Evolutionary conservation across 2,797 vertebrate species (phyloP), one percentile per base, ranked within the genome.

Genomic region (Galagoides demidoff): DNA sequence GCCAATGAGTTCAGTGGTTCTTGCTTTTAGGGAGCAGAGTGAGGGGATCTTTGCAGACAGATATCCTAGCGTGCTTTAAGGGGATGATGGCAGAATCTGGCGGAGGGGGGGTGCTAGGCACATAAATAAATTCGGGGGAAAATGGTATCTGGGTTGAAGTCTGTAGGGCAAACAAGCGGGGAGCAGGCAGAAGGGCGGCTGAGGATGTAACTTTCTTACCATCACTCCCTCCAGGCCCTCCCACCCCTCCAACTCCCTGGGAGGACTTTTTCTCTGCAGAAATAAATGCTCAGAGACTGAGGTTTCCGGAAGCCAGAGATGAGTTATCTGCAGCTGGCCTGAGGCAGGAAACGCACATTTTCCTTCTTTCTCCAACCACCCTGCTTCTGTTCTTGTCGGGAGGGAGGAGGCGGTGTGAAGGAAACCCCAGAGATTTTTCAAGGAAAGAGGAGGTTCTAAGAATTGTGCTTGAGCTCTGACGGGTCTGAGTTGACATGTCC

Each of bases 341-440:
- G 13, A 92, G 89, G 73, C 89, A 94, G 89, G 93, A 97, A 92
- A 86, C 43, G 20, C 64, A 52, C 43, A 84, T 96, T 95, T 95
- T 92, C 94, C 93, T 96, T 87, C 91, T 90, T 39, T 74, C 66
- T 70, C 89, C 87, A 77, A 23, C 45, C 87, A 78, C 59, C 5
- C 64, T 4, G 34, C n/a, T 74, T 94, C 71, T 89, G 43, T 78
- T 89, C 84, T 90, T 37, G 43, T 31, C 3, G 52, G 74, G 77
- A 63, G 68, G 89, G 73, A 78, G 70, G 70, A 52, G 85, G 66
- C 7, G 1, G 57, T 0, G 0, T n/a, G 52, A 82, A 94, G 89
- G 94, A 94, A 97, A 90, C 81, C 92, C 92, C 77, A 64, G 89
- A 96, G 91, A 45, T 90, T 92, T 92, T 94, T 93, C 82, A 94